These are phyloP conservation scores for Osmerus mordax DNA, from an alignment of 2,113 vertebrate genomes.

Conservation along the genomic window DNA sequence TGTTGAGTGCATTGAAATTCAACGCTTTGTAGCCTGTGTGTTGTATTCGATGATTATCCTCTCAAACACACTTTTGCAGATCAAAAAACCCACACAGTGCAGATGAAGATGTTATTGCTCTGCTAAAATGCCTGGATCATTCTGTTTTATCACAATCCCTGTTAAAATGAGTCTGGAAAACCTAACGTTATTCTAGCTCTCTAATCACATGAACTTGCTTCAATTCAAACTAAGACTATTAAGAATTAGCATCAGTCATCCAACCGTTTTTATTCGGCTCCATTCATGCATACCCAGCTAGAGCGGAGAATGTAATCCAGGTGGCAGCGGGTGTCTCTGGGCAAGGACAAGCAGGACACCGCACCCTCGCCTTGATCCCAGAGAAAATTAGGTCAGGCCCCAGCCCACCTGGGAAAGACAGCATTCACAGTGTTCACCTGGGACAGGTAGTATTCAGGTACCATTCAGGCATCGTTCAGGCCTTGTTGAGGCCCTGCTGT, in stretches of 20 bases:
- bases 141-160: slow-evolving; percentile 19
- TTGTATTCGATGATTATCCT: slow-evolving; percentile 16
- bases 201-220: slow-evolving; percentile 12
- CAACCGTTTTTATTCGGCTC: slow-evolving; percentile 11
- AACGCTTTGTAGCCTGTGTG: slow-evolving; percentile 23
- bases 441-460: slow-evolving; percentile 69
- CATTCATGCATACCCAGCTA: slow-evolving; percentile 10
- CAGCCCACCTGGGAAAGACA: slow-evolving; percentile 60
- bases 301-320: slow-evolving; percentile 13
- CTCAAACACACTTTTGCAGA: background rate
- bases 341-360: slow-evolving; percentile 39
- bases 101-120: slow-evolving; percentile 8
- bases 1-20: slow-evolving; percentile 19
- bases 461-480: slow-evolving; percentile 51
- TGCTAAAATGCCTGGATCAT: background rate
- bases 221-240: slow-evolving; percentile 13
- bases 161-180: slow-evolving; percentile 16
- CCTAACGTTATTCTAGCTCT: slow-evolving; percentile 15
- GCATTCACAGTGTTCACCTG: slow-evolving; percentile 67
- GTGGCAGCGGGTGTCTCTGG: slow-evolving; percentile 39
- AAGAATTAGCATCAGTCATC: slow-evolving; percentile 31
- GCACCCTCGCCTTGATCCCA: slow-evolving; percentile 45
- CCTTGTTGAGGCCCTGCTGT: slow-evolving; percentile 59
- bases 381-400: slow-evolving; percentile 66
- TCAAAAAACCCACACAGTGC: slow-evolving; percentile 6